phyloP scores from a whole-genome alignment of 1,140 invertebrate genomes.

The Dendroctonus valens region DNA sequence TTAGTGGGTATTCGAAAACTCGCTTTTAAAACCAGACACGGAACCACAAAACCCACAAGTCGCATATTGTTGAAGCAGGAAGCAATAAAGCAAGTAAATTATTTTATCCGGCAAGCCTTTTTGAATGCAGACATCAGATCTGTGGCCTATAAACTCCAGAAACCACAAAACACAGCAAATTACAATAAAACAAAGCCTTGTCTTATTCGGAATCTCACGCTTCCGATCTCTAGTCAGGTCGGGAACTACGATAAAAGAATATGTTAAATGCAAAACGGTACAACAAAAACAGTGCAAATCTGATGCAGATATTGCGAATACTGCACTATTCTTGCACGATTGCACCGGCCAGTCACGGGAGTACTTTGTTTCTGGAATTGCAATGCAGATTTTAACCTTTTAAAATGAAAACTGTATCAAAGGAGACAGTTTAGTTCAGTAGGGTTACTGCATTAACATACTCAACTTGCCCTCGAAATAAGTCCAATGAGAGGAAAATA shows the following conservation, averaged over 20 bases:
- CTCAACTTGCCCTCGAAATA: too few relatives aligned
- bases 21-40: too few relatives aligned
- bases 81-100: too few relatives aligned
- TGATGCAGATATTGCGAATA: constrained; percentile 27
- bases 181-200: constrained; percentile 31
- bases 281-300: constrained; percentile 20
- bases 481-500: too few relatives aligned
- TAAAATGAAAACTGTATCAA: neutral
- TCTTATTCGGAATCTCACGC: constrained; percentile 28
- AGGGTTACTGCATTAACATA: too few relatives aligned
- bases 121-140: constrained; percentile 24
- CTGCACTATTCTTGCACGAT: constrained; percentile 28
- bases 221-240: constrained; percentile 27
- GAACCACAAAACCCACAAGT: too few relatives aligned
- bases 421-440: too few relatives aligned
- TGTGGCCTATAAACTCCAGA: constrained; percentile 19
- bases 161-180: constrained; percentile 23
- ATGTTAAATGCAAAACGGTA: constrained; percentile 28
- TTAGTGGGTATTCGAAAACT: too few relatives aligned
- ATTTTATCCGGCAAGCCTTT: constrained; percentile 3
- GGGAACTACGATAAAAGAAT: constrained; percentile 29
- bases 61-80: too few relatives aligned
- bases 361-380: constrained; percentile 16
- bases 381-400: constrained; percentile 17
- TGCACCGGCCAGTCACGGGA: constrained; percentile 15